Base-by-base conservation (phyloP, 2,888 invertebrate species). In the Scaeva pyrastri region DNA sequence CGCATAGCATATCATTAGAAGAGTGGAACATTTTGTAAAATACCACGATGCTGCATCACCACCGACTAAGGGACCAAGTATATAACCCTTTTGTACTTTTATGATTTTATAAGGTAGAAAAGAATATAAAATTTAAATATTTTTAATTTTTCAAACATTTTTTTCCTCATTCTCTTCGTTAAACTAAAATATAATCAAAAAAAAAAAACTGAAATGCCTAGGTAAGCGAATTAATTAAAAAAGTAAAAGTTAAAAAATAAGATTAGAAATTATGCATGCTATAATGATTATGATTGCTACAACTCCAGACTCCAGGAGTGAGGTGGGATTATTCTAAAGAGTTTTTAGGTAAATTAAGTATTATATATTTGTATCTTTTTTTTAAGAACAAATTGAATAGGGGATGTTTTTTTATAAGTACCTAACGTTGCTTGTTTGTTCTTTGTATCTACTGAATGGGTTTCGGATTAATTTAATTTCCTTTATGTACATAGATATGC, bases 81-180 rank as follows among this genome's bases (percentile, higher is more conserved):
- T 36, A 41, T 77, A 81, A 85, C 85, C 85, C 85, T 85, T 85
- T 66, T 39, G 10, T 39, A 26, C 23, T 73, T 85, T 85, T 85
- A 80, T 78, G 68, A 66, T 72, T 68, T 84, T 79, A 71, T 58
- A 75, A 68, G 39, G 43, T 43, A 62, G 43, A 71, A 58, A 75
- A 66, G 48, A 64, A 60, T 58, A 73, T 81, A 70, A 81, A 76
- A 80, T 73, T 52, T 73, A 70, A 68, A 73, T 80, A 76, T 70
- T 83, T 81, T 80, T 80, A 76, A 85, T 81, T 81, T 60, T 85
- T 23, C 52, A 73, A 73, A 76, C 72, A 43, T 79, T 80, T 84
- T 70, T 73, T 56, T 52, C 50, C 60, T 41, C 52, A 52, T 39
- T 36, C 48, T 31, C 11, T 45, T 31, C 66, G 48, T 31, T 11